Conservation (phyloP, 2,113 vertebrate genomes). For the Tupaia chinensis region DNA sequence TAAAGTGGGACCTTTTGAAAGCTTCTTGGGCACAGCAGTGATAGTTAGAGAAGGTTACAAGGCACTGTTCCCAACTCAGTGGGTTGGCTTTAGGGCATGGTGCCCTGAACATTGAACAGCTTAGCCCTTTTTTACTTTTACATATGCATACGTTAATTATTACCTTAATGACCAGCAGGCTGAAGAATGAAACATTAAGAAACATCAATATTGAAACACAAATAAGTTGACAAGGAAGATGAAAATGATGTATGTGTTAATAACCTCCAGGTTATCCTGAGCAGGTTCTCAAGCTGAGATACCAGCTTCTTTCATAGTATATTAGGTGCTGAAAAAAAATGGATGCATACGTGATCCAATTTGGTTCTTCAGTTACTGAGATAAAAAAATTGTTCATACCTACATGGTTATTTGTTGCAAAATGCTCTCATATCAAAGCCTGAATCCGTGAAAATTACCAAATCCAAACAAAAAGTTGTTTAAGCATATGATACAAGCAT, state of each 20-base stretch:
- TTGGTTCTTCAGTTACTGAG: background rate
- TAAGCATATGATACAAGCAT: background rate
- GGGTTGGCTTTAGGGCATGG: accelerated
- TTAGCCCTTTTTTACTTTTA: background rate
- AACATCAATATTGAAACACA: background rate
- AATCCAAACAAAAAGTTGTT: background rate
- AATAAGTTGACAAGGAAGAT: background rate
- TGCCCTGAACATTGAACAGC: background rate
- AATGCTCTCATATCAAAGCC: background rate
- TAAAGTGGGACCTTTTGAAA: background rate
- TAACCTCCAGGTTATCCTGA: background rate
- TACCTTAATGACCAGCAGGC: background rate
- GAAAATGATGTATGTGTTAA: background rate
- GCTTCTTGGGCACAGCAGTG: background rate
- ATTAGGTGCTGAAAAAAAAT: background rate
- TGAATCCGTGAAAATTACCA: conserved; percentile 10
- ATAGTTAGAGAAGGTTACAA: background rate
- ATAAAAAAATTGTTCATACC: background rate
- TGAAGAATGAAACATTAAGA: background rate
- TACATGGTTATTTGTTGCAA: background rate
- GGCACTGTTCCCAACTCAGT: background rate
- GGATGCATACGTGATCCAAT: background rate
- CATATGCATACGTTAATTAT: background rate
- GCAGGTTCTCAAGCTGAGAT: background rate
- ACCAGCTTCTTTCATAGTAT: background rate